A percentile compares a stretch with the other conserved stretches of the same genome.
Evolutionary conservation across 2,797 vertebrate species (phyloP).

Genomic region (Scarus forsteni): DNA sequence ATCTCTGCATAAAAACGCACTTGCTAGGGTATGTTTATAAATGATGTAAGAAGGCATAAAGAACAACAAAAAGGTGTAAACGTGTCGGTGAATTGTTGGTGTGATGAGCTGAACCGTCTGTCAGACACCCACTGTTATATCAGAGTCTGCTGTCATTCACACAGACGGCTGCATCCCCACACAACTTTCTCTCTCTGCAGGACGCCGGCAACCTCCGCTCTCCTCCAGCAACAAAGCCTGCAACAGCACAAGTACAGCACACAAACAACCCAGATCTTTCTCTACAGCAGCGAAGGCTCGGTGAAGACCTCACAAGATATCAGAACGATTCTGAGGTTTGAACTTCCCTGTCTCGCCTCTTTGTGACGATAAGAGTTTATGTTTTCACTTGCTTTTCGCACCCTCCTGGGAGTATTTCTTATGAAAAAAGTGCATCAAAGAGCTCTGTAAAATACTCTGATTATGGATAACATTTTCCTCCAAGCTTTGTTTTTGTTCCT

Average conservation of each 20-base stretch:
- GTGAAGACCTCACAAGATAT: slow-evolving; percentile 42
- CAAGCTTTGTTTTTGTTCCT: slow-evolving; percentile 47
- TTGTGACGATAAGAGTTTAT: slow-evolving; percentile 18
- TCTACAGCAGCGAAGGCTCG: slow-evolving; percentile 22
- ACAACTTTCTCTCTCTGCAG: slow-evolving; percentile 36
- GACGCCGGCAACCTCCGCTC: slow-evolving; percentile 11
- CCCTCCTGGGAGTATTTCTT: slow-evolving; percentile 16
- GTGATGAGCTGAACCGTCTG: slow-evolving; percentile 54
- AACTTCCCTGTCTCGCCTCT: slow-evolving; percentile 30
- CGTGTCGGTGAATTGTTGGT: slow-evolving; percentile 8
- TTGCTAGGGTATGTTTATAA: not conserved
- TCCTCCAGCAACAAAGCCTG: slow-evolving; percentile 28
- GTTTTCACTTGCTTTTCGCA: slow-evolving; percentile 26
- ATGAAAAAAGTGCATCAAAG: slow-evolving; percentile 28
- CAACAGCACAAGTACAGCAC: slow-evolving; percentile 11
- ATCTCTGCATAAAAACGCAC: too few relatives aligned
- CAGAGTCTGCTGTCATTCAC: slow-evolving; percentile 45
- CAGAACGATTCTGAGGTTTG: slow-evolving; percentile 31
- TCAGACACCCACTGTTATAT: slow-evolving; percentile 40
- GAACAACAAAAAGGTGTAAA: not conserved
- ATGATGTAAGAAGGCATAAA: not conserved
- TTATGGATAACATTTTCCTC: slow-evolving; percentile 35
- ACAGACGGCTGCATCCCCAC: slow-evolving; percentile 43
- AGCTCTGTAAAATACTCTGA: slow-evolving; percentile 40
- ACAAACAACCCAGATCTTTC: not conserved